Evolutionary conservation across 2,113 vertebrate species (phyloP), one percentile per base, ranked within the genome.

Genomic region (Beaufortia kweichowensis): DNA sequence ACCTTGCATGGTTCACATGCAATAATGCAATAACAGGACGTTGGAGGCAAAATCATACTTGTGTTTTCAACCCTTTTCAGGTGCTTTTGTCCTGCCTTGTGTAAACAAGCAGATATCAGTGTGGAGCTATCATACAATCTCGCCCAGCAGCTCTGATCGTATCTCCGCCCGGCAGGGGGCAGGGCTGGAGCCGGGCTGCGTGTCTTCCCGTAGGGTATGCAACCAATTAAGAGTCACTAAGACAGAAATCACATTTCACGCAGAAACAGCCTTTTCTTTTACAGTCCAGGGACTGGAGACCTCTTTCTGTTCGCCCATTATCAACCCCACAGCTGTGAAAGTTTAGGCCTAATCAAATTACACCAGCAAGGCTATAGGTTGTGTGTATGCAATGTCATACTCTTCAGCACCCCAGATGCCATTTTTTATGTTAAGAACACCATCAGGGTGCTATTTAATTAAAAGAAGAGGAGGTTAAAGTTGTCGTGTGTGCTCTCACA

Each of bases 341-440:
- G 68, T 85, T 83, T 80, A 74, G 68, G 28, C n/a, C 60, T 79
- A 84, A 84, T 85, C 70, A 59, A 79, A 79, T 80, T 80, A 59
- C 66, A 65, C 50, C 71, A 75, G 76, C 26, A 75, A 48, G 77
- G 70, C 48, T 66, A 35, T 76, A n/a, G n/a, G n/a, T 70, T 64
- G 60, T 69, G 75, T 53, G 63, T 41, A 62, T 26, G 50, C 33
- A 64, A 67, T 48, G 67, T 64, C 39, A 61, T 35, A 68, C 48
- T 62, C 76, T 46, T 66, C 24, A 68, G 67, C 24, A 46, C 23
- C 69, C 29, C 12, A 35, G 56, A 74, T 41, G 68, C 11, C n/a
- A 73, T 69, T 67, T 59, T 14, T 53, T 43, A 39, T 23, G 29
- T 46, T 57, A 75, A 77, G 35, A 66, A 23, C 68, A 69, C 48